Evolutionary conservation across 2,888 invertebrate genomes (phyloP), one percentile per base, ranked within the genome.

Genomic region (Tinea trinotella): DNA sequence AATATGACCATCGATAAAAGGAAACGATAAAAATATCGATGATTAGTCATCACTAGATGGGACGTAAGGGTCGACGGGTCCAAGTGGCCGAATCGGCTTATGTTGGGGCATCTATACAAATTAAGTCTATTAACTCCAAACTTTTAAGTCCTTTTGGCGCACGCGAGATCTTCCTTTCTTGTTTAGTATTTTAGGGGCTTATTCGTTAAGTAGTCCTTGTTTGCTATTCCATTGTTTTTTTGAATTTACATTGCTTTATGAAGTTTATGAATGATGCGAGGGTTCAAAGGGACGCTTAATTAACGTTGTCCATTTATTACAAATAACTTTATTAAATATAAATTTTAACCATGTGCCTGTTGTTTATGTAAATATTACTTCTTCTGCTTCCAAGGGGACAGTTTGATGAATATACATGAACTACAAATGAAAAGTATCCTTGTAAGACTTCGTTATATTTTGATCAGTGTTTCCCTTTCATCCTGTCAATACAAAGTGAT

Each of bases 41-140:
- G 7, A 40, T 40, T 40, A 3, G 40, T 61, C 70, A 64, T 68
- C 61, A 66, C 65, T 13, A 52, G 7, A 13, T 10, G 13, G 19
- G 34, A 15, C 22, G 24, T 53, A 64, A 72, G 76, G 78, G 79
- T 79, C 78, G 76, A 68, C 68, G 17, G 52, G 52, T 15, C 22
- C 53, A 50, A 24, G 24, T n/a, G 13, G 36, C 67, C 64, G 74
- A 74, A 83, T 76, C 79, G 72, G 81, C 81, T 82, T 80, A 82
- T 65, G 65, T 60, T 62, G 67, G 71, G 66, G 69, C 70, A 75
- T 74, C 80, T 48, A 13, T 81, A 76, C 82, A 84, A 82, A 83
- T 84, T 84, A 85, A 85, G 83, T 81, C 83, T 78, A 84, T 83
- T 82, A 79, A 80, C 67, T 76, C 73, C 73, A 19, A 83, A 85